Percentiles rank a stretch among this genome's conserved stretches.
Conservation (phyloP, 2,113 vertebrate genomes). For the Leucopsar rothschildi region DNA sequence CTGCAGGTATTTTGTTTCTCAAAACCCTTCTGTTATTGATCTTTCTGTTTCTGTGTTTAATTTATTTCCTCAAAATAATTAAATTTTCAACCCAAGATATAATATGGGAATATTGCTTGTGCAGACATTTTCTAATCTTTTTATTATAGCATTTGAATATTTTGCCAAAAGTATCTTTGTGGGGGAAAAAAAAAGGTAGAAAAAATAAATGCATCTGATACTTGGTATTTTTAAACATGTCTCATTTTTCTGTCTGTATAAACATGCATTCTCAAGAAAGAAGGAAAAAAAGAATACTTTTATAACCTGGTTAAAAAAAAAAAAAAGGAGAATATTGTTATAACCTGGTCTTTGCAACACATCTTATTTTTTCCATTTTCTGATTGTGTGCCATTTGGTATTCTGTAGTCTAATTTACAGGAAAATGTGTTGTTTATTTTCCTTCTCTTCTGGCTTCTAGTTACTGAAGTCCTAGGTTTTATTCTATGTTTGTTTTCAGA, state of each 20-base stretch:
- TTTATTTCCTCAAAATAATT: constrained; percentile 46
- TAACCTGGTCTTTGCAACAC: neutral
- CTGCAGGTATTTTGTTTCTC: constrained; percentile 54
- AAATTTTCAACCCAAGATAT: neutral
- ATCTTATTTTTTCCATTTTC: neutral
- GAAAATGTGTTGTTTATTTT: neutral
- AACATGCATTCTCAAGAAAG: neutral
- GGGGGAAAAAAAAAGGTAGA: neutral
- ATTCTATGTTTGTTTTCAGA: constrained; percentile 19
- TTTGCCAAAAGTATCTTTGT: neutral
- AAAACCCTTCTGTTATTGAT: constrained; percentile 28
- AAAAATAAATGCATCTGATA: constrained; percentile 9
- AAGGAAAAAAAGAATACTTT: neutral
- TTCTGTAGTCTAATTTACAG: neutral
- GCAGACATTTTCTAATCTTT: neutral
- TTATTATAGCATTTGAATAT: neutral
- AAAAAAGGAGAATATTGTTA: neutral
- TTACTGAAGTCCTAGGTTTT: neutral
- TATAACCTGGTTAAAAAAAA: neutral
- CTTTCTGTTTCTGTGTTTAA: constrained; percentile 15
- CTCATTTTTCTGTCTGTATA: neutral
- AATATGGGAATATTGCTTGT: neutral
- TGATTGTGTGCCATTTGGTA: neutral
- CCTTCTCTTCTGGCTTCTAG: neutral
- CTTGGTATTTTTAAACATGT: neutral